Base-by-base conservation (phyloP, 2,797 vertebrate species). In the Hirundo rustica region DNA sequence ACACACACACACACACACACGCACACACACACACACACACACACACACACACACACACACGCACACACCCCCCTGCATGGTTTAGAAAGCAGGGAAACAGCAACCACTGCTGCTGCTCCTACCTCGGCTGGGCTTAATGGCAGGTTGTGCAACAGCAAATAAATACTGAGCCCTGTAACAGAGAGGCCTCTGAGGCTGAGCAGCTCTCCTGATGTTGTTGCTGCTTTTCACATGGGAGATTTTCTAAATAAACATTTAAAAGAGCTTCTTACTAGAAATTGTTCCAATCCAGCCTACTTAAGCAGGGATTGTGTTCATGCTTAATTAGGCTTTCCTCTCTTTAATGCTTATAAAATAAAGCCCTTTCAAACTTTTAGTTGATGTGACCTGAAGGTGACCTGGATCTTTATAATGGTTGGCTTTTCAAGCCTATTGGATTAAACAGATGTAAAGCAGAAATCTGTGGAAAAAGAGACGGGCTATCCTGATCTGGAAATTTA, bases 311-410 rank as follows among this genome's bases (percentile, higher is more conserved):
- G 89, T 90, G 47, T 93, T 96, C 79, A 84, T 95, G 91, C 91
- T 95, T 96, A 95, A 96, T 96, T 96, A 95, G 71, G 89, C 91
- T 95, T 94, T 97, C 80, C 71, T 92, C 80, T 93, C 77, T 88
- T 92, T 96, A 95, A 90, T 94, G 83, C 83, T 96, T 90, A 88
- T 90, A 86, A 94, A 96, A 95, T 96, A 94, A 96, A 96, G 86
- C 90, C 55, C 80, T 95, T 96, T 95, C 85, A 96, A 92, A 96
- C 85, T 93, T 95, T 16, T 74, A 47, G 88, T 92, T 94, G 88
- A 90, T 88, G 88, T 95, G 93, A 96, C 94, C 96, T 90, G 85
- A 85, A 93, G 88, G 88, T 89, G 95, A 95, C 94, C 89, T 93
- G 94, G 83, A 87, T 95, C 89, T 88, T 79, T 94, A 67, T 90